phyloP scores from a whole-genome alignment of 2,888 invertebrate genomes.

The Drosophila prolongata region DNA sequence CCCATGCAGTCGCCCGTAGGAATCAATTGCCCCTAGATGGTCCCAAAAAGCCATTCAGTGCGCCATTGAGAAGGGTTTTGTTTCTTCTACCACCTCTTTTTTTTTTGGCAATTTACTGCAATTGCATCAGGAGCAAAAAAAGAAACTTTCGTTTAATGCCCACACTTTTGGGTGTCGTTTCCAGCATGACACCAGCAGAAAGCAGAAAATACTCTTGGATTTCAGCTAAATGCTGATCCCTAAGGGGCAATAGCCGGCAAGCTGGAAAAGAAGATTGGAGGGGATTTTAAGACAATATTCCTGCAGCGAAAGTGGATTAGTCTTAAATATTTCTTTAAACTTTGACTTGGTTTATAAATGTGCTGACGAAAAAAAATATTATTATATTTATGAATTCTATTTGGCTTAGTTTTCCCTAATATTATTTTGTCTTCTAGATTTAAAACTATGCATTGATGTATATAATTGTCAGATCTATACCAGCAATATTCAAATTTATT shows the following conservation, averaged over 20 bases:
- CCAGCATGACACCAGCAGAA: constrained; percentile 54
- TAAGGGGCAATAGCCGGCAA: constrained; percentile 34
- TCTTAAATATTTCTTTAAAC: constrained; percentile 7
- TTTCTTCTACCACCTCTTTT: constrained; percentile 21
- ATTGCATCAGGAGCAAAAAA: constrained; percentile 52
- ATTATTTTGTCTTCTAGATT: too few relatives aligned
- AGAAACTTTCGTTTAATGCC: constrained; percentile 68
- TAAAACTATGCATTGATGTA: too few relatives aligned
- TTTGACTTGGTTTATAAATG: too few relatives aligned
- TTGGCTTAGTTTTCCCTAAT: too few relatives aligned
- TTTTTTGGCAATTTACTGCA: constrained; percentile 71
- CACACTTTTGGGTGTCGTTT: constrained; percentile 73
- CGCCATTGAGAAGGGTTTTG: constrained; percentile 34
- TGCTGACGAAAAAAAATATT: too few relatives aligned
- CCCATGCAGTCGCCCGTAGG: constrained; percentile 38
- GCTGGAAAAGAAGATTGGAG: constrained; percentile 42
- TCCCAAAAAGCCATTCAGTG: constrained; percentile 36
- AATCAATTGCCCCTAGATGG: constrained; percentile 72
- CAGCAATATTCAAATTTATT: too few relatives aligned
- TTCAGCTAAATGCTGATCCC: constrained; percentile 68
- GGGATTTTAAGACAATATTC: constrained; percentile 16
- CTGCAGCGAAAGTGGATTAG: constrained; percentile 20
- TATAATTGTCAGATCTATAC: too few relatives aligned
- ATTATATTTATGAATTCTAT: too few relatives aligned
- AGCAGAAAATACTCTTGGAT: constrained; percentile 53